These are phyloP conservation scores for Athene noctua DNA, from an alignment of 2,113 vertebrate genomes.

Conservation along the genomic window DNA sequence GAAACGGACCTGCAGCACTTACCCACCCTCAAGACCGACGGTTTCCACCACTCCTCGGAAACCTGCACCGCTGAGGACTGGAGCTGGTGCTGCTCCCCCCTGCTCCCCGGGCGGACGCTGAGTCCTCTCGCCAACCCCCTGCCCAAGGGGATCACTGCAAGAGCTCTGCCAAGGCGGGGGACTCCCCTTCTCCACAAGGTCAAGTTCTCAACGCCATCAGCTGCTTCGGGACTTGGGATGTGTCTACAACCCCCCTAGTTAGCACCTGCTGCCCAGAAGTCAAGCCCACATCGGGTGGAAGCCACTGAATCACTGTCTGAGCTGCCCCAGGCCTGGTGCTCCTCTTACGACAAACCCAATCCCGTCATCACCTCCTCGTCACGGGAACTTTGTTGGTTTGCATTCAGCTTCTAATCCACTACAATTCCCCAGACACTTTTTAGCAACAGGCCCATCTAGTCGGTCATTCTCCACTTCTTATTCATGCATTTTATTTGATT, in stretches of 20 bases:
- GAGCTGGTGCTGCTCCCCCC: neutral
- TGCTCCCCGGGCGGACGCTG: rapidly evolving
- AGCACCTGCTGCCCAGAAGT: neutral
- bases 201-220: too few relatives aligned
- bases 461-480: neutral
- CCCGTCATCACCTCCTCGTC: neutral
- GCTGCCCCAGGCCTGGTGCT: neutral
- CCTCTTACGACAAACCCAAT: neutral
- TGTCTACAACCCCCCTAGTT: neutral
- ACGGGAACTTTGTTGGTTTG: neutral
- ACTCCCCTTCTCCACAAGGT: neutral
- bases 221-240: neutral
- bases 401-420: neutral
- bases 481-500: neutral
- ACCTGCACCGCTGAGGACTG: neutral
- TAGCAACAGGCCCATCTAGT: neutral
- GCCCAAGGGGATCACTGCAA: rapidly evolving
- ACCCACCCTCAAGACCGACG: neutral
- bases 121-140: neutral
- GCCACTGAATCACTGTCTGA: neutral
- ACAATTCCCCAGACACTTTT: neutral
- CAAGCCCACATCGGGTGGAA: too few relatives aligned
- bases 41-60: neutral
- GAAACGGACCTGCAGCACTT: neutral
- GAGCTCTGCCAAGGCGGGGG: neutral